Evolutionary conservation across 2,113 vertebrate species (phyloP), one percentile per base, ranked within the genome.

Genomic region (Carassius gibelio): DNA sequence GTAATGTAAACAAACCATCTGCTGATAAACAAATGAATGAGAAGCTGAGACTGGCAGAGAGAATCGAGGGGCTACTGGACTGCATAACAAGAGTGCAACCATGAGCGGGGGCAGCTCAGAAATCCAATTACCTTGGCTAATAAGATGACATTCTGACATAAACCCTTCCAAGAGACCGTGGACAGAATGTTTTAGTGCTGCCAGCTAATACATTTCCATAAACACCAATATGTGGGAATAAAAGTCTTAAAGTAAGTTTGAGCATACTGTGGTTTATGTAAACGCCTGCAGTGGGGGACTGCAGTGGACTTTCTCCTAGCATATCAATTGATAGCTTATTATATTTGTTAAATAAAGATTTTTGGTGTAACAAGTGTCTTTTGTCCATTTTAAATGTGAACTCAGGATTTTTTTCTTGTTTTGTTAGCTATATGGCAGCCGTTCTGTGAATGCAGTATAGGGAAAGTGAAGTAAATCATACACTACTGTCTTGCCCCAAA

Each of bases 71-170:
- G 79, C 59, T n/a, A 52, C 21, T 36, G 57, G 71, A 62, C 85
- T 76, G 71, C 30, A 86, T 86, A 68, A 86, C 69, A 86, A 66
- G 66, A 81, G 81, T 11, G 14, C 48, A 71, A 77, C 21, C 7
- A 52, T 71, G 68, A 64, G 68, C 82, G 57, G 19, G 34, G 62
- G 66, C 81, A 71, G 82, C 86, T 75, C 71, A 76, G 86, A 92
- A 93, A 94, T 93, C 91, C 92, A 94, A 93, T 94, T 94, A 94
- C 88, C 91, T 89, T 92, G 90, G 89, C 91, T 94, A 94, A 94
- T 93, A 93, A 91, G 89, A 92, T 93, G 93, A 94, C 91, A 92
- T 93, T 92, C 85, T 89, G 88, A 91, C 89, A 72, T 90, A 90
- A 90, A 91, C 91, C 91, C 91, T 93, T 90, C 89, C 89, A 92